Evolutionary conservation across 2,888 invertebrate genomes (phyloP).

Genomic region (Eupithecia inturbata): DNA sequence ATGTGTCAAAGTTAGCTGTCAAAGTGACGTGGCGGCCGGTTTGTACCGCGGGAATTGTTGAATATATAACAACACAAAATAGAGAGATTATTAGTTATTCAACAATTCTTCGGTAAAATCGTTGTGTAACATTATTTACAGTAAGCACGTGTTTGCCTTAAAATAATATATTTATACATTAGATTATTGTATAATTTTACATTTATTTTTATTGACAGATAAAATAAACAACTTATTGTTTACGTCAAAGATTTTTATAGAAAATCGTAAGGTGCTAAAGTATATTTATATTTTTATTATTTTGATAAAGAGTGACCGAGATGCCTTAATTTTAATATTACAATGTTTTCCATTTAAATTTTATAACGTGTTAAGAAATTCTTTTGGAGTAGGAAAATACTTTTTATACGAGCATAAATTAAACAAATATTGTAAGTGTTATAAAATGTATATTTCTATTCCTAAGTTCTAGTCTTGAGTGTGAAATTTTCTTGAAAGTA

Average conservation of each 20-base stretch:
- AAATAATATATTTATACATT: slow-evolving; percentile 29
- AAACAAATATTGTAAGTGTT: background rate
- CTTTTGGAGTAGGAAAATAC: slow-evolving; percentile 32
- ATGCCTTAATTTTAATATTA: slow-evolving; percentile 39
- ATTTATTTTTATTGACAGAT: slow-evolving; percentile 23
- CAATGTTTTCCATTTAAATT: slow-evolving; percentile 41
- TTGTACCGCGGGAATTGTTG: slow-evolving; percentile 28
- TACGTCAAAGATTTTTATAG: slow-evolving; percentile 33
- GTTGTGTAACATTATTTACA: slow-evolving; percentile 18
- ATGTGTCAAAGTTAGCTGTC: slow-evolving; percentile 39
- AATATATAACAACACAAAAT: background rate
- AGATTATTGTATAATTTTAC: slow-evolving; percentile 23
- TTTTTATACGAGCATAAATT: slow-evolving; percentile 16
- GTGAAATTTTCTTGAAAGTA: slow-evolving; percentile 20
- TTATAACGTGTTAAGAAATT: slow-evolving; percentile 34
- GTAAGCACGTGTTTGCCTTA: slow-evolving; percentile 32
- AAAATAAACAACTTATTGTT: slow-evolving; percentile 30
- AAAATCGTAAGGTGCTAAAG: slow-evolving; percentile 44
- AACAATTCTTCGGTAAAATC: slow-evolving; percentile 14
- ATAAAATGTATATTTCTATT: slow-evolving; percentile 34
- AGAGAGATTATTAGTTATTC: background rate
- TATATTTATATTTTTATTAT: slow-evolving; percentile 39
- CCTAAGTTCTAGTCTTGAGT: slow-evolving; percentile 33
- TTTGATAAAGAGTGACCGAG: slow-evolving; percentile 25
- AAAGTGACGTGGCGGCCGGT: slow-evolving; percentile 35